These are phyloP conservation scores for Ips typographus DNA, from an alignment of 1,140 invertebrate species.

Conservation along the genomic window DNA sequence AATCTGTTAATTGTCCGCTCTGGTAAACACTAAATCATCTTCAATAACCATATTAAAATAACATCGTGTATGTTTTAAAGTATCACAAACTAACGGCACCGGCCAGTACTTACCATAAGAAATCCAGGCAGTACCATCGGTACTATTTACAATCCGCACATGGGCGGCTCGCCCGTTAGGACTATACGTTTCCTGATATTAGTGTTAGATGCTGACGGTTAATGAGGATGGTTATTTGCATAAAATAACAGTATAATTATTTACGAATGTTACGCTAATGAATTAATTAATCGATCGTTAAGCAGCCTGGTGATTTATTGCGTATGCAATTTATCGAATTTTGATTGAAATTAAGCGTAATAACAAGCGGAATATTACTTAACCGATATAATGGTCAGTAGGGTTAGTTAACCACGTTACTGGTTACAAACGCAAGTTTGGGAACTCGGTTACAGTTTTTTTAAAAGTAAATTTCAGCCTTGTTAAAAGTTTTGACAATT, in stretches of 20 bases:
- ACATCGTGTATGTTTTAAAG: conserved; percentile 3
- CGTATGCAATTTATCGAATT: no score
- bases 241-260: background rate
- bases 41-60: conserved; percentile 14
- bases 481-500: no score
- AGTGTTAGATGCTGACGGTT: background rate
- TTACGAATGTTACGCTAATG: background rate
- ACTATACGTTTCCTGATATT: background rate
- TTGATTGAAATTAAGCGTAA: no score
- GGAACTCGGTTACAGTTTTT: no score
- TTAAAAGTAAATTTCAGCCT: no score
- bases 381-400: no score
- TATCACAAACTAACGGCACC: conserved; percentile 19
- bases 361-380: no score
- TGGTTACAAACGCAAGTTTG: no score
- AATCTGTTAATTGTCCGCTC: conserved; percentile 14
- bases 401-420: no score
- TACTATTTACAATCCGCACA: conserved; percentile 8
- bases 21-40: conserved; percentile 4
- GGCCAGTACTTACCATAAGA: conserved; percentile 13
- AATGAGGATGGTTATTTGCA: background rate
- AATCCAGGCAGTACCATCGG: conserved; percentile 20
- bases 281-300: background rate
- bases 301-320: background rate
- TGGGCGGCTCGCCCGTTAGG: conserved; percentile 13